phyloP scores from a whole-genome alignment of 1,140 invertebrate genomes.

The Drosophila sulfurigaster region DNA sequence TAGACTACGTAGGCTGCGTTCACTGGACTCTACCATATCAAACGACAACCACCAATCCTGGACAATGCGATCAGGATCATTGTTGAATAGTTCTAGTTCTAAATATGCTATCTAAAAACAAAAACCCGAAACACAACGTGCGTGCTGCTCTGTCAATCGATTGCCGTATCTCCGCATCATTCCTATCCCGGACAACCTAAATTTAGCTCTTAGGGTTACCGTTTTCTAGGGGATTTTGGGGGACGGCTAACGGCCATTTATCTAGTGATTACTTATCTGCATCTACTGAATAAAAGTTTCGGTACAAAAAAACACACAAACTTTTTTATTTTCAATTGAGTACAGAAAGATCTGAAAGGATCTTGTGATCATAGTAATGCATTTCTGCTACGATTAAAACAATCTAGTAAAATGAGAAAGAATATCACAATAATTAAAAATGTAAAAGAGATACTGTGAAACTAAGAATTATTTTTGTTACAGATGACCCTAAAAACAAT shows the following conservation, averaged over 20 bases:
- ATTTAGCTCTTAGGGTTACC: constrained; percentile 54
- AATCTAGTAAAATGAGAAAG: too few species aligned
- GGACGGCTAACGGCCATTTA: constrained; percentile 62
- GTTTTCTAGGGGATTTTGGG: constrained; percentile 59
- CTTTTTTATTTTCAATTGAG: neutral
- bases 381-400: too few species aligned
- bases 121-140: constrained; percentile 57
- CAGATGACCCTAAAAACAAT: too few species aligned
- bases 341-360: too few species aligned
- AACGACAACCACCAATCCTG: neutral
- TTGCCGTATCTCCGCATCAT: constrained; percentile 22
- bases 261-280: constrained; percentile 67
- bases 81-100: constrained; percentile 69
- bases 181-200: constrained; percentile 19
- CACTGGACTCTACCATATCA: neutral
- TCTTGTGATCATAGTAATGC: too few species aligned
- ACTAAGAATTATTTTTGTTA: too few species aligned
- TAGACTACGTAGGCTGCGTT: constrained; percentile 24
- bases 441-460: too few species aligned
- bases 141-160: constrained; percentile 52
- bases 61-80: constrained; percentile 43
- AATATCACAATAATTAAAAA: too few species aligned
- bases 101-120: neutral
- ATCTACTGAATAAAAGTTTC: constrained; percentile 85
- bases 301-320: constrained; percentile 76